Base-by-base conservation (phyloP, 2,797 vertebrate species). In the Tenualosa ilisha region DNA sequence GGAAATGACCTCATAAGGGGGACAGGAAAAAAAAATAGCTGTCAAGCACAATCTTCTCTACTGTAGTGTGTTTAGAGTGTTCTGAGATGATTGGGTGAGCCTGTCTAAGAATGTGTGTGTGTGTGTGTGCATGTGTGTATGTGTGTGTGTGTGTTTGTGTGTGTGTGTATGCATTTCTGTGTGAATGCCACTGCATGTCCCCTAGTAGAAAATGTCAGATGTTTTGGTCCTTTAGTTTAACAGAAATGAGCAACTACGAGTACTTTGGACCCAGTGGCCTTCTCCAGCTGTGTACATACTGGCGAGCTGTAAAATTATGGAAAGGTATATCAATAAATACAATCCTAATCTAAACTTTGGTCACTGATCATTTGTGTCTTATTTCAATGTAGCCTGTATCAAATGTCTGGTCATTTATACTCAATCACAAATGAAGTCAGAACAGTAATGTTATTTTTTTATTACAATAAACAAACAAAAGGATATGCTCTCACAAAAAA, bases 281-380 rank as follows among this genome's bases (percentile, higher is more conserved):
- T 89, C 87, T 86, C 51, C 85, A 85, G 85, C 91, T 88, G 84
- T 89, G 86, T 87, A 37, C 83, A 79, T 85, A 91, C 81, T 86
- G 86, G 89, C 85, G 88, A 91, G 86, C 83, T 89, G 87, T 92
- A 87, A 84, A 89, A 89, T 85, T 46, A 92, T 90, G 84, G 87
- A 89, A 91, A 86, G 87, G 54, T 90, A 91, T 91, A 87, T 94
- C 89, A 95, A 94, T 95, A 95, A 94, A 95, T 89, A 81, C 0
- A 75, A 89, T 87, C 89, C 2, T 86, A 89, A 86, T 89, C 86
- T 86, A 53, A 85, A 85, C 68, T 84, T 83, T 84, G 87, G 2
- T 26, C 31, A 75, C 37, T 68, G 11, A 15, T 68, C 8, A 37
- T 40, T 83, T 24, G 11, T 82, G 54, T 79, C 43, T 3, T 59